These are phyloP conservation scores for Tyria jacobaeae DNA, from an alignment of 2,888 invertebrate species.

Conservation along the genomic window DNA sequence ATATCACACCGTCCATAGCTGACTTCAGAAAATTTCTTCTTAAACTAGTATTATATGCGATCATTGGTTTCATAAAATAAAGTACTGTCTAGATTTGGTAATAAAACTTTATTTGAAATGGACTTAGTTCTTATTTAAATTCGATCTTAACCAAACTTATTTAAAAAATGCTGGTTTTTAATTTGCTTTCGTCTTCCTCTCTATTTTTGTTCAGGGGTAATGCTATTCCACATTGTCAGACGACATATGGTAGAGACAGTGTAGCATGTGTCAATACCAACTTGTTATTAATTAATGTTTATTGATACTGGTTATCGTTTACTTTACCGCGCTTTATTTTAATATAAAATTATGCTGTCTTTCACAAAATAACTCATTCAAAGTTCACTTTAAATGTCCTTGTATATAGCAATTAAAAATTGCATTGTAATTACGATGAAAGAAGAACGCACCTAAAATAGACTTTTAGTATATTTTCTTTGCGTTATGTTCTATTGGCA, in stretches of 20 bases:
- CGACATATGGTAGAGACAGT: too few relatives aligned
- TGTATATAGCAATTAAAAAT: not conserved
- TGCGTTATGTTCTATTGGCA: conserved; percentile 1
- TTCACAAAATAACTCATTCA: not conserved
- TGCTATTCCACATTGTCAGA: not conserved
- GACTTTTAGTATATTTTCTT: not conserved
- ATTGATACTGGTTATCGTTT: not conserved
- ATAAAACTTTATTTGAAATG: too few relatives aligned
- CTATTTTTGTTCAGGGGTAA: not conserved
- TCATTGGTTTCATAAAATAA: not conserved
- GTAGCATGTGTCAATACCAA: too few relatives aligned
- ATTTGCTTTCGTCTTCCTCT: not conserved
- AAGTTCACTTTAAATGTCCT: not conserved
- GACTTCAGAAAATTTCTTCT: too few relatives aligned
- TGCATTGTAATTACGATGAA: not conserved
- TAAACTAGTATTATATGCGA: not conserved
- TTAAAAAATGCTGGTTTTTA: not conserved
- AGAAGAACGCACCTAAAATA: not conserved
- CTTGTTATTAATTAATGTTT: not conserved
- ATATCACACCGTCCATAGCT: too few relatives aligned
- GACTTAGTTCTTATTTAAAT: not conserved
- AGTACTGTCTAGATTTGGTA: not conserved
- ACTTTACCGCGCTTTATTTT: not conserved
- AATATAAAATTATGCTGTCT: not conserved
- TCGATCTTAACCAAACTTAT: not conserved